These are phyloP conservation scores for Epinotia ramella DNA, from an alignment of 2,888 invertebrate species.

Conservation along the genomic window DNA sequence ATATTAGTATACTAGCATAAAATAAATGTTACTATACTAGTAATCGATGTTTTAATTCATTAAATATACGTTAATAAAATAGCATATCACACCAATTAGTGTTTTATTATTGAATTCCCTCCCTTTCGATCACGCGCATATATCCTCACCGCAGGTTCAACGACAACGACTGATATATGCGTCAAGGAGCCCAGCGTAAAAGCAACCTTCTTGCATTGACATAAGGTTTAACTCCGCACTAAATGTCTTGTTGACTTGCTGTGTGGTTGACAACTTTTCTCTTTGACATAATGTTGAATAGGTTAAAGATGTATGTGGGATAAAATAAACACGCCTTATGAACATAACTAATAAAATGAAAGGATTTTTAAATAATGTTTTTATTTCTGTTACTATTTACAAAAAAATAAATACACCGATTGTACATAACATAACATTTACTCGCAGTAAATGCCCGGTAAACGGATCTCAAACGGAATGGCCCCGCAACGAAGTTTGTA, in stretches of 20 bases:
- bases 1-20: background rate
- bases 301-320: background rate
- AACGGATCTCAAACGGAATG: slow-evolving; percentile 64
- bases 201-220: no score
- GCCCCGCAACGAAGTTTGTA: slow-evolving; percentile 54
- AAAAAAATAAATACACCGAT: slow-evolving; percentile 75
- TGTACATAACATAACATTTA: slow-evolving; percentile 66
- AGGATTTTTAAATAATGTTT: slow-evolving; percentile 45
- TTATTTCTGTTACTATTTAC: slow-evolving; percentile 75
- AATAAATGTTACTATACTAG: background rate
- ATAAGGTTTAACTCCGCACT: no score
- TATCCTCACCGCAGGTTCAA: no score
- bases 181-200: no score
- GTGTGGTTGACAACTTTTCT: no score
- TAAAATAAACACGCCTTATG: background rate
- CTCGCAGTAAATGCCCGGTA: slow-evolving; percentile 65
- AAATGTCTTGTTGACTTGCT: no score
- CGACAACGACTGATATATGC: no score
- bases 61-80: slow-evolving; percentile 9
- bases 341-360: background rate
- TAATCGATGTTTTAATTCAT: background rate
- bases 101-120: background rate
- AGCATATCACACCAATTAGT: slow-evolving; percentile 3
- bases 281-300: no score
- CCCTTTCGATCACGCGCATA: no score